Evolutionary conservation across 2,888 invertebrate genomes (phyloP), one percentile per base, ranked within the genome.

Genomic region (Phyllotreta striolata): DNA sequence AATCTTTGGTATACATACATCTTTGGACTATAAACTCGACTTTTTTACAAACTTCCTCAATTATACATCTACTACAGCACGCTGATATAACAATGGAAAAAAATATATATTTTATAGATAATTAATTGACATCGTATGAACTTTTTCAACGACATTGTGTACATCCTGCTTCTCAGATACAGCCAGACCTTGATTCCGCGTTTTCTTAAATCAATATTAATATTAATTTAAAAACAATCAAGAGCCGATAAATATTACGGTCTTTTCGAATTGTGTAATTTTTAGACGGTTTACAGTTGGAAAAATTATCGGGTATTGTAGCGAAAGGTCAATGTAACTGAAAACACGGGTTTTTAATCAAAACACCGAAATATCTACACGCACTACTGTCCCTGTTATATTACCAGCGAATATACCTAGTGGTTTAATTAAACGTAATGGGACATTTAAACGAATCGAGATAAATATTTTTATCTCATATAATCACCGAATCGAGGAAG

Each of bases 281-380:
- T 43, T 56, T 56, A 6, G 37, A 12, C 10, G 10, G 10, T n/a
- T 52, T 37, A 10, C 10, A 37, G 35, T 35, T 52, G 52, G 24
- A 57, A 57, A 57, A 57, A 49, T 49, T 49, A 59, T 51, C 59
- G 51, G 14, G 43, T 51, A 41, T 40, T 40, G 12, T 9, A 35
- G 35, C 24, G 13, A 51, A 59, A 59, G 59, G 59, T 59, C 59
- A 59, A 59, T 59, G 59, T 59, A 59, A 51, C 59, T 12, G 24
- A 40, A 59, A 59, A 51, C 59, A 51, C 41, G 43, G 51, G 35
- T 59, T 59, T 59, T 51, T 51, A 24, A 59, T 51, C 41, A 51
- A 59, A 59, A 59, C 49, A 52, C 38, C 41, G 24, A 24, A 24
- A 24, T 24, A 24, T 24, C 24, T 24, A 24, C 24, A 24, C 24